phyloP scores from a whole-genome alignment of 2,888 invertebrate genomes.

The Drosophila suboccidentalis region DNA sequence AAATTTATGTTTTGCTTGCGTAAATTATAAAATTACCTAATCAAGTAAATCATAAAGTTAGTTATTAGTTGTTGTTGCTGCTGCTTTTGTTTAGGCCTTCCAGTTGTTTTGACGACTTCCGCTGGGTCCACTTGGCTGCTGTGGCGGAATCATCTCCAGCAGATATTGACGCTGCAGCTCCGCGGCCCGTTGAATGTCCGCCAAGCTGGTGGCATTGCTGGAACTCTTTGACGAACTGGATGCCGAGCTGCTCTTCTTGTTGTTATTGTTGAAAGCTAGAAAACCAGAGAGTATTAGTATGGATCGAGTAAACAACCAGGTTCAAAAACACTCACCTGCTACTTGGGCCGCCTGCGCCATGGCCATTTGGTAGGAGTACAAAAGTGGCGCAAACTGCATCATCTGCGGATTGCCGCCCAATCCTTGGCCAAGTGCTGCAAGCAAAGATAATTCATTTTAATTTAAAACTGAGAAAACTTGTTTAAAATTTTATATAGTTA shows the following conservation, averaged over 20 bases:
- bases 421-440: slow-evolving; percentile 83
- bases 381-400: slow-evolving; percentile 94
- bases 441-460: not conserved
- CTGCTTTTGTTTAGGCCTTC: slow-evolving; percentile 82
- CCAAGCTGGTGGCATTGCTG: slow-evolving; percentile 86
- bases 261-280: slow-evolving; percentile 78
- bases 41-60: slow-evolving; percentile 68
- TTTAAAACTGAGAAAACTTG: not conserved
- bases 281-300: not conserved
- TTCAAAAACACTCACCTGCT: slow-evolving; percentile 75
- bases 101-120: slow-evolving; percentile 86
- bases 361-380: slow-evolving; percentile 95
- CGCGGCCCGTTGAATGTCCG: slow-evolving; percentile 94
- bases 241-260: slow-evolving; percentile 82
- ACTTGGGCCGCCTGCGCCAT: slow-evolving; percentile 90
- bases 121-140: slow-evolving; percentile 84
- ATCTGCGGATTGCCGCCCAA: slow-evolving; percentile 89
- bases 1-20: slow-evolving; percentile 52
- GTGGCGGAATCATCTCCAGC: slow-evolving; percentile 96
- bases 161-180: slow-evolving; percentile 97
- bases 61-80: slow-evolving; percentile 38
- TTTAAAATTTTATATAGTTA: too few species aligned
- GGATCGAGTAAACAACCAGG: not conserved
- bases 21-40: slow-evolving; percentile 79
- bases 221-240: slow-evolving; percentile 81